phyloP scores from a whole-genome alignment of 2,113 vertebrate genomes.

The Nothobranchius furzeri region DNA sequence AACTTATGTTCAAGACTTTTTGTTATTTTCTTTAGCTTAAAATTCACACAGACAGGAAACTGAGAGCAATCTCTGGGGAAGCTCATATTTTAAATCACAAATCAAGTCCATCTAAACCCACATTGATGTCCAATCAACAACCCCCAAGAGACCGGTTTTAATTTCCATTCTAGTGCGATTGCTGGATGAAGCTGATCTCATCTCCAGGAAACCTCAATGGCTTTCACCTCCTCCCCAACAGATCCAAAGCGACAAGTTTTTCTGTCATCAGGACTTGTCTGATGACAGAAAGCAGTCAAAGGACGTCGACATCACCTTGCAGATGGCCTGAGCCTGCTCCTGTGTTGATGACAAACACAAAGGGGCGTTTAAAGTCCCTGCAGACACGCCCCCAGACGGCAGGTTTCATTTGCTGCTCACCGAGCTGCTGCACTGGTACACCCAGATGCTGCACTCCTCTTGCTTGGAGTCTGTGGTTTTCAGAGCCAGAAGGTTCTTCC shows the following conservation, averaged over 20 bases:
- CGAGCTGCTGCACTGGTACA: constrained; percentile 94
- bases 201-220: too few species aligned
- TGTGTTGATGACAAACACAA: constrained; percentile 63
- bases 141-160: neutral
- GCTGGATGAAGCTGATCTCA: too few species aligned
- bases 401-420: constrained; percentile 75
- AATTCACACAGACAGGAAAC: neutral
- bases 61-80: neutral
- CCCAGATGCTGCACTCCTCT: constrained; percentile 91
- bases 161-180: too few species aligned
- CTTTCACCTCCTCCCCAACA: neutral
- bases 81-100: too few species aligned
- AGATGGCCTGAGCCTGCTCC: constrained; percentile 98
- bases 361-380: neutral
- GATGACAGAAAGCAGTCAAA: constrained; percentile 91
- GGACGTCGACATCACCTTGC: constrained; percentile 91
- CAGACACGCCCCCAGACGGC: neutral
- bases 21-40: neutral
- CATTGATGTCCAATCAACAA: too few species aligned
- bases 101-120: too few species aligned
- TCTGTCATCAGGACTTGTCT: constrained; percentile 84
- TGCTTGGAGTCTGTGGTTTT: constrained; percentile 89
- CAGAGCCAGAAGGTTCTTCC: constrained; percentile 91
- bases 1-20: too few species aligned
- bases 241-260: neutral